Percentiles rank a stretch among this genome's conserved stretches.
phyloP scores from a whole-genome alignment of 1,140 invertebrate species.

The Ctenoplectra terminalis region DNA sequence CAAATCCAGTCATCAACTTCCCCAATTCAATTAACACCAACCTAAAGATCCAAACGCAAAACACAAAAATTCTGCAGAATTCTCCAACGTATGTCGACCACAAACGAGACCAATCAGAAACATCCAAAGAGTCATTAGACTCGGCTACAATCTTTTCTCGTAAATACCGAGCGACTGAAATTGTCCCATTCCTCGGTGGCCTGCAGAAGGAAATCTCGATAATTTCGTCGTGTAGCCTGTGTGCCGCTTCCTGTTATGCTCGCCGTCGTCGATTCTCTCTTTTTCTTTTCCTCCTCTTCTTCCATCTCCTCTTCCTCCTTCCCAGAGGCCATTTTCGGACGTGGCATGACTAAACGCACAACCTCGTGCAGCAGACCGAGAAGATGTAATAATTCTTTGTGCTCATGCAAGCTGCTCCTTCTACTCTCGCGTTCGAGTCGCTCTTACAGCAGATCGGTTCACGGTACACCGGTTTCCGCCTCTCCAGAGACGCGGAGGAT shows the following conservation, averaged over 20 bases:
- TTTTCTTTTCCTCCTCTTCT: neutral
- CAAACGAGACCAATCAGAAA: too few relatives aligned
- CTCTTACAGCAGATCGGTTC: conserved; percentile 57
- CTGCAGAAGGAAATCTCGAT: conserved; percentile 42
- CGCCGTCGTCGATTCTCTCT: conserved; percentile 37
- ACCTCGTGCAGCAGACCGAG: conserved; percentile 74
- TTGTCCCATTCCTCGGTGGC: conserved; percentile 24
- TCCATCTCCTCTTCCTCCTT: neutral
- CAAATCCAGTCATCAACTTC: too few relatives aligned
- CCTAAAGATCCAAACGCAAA: too few relatives aligned
- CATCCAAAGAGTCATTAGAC: neutral
- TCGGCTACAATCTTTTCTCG: neutral
- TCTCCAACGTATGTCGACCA: too few relatives aligned
- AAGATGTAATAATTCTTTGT: conserved; percentile 79
- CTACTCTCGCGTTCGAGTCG: conserved; percentile 54
- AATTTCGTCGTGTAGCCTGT: conserved; percentile 36
- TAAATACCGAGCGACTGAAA: conserved; percentile 28
- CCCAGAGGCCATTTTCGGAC: conserved; percentile 58
- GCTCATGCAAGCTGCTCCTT: conserved; percentile 63
- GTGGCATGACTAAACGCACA: conserved; percentile 65
- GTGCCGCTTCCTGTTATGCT: conserved; percentile 48
- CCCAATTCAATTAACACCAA: too few relatives aligned
- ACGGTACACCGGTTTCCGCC: conserved; percentile 69
- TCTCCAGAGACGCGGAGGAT: neutral
- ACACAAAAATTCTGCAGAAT: too few relatives aligned